Base-by-base conservation (phyloP, 2,797 vertebrate genomes). In the Ibycter americanus region DNA sequence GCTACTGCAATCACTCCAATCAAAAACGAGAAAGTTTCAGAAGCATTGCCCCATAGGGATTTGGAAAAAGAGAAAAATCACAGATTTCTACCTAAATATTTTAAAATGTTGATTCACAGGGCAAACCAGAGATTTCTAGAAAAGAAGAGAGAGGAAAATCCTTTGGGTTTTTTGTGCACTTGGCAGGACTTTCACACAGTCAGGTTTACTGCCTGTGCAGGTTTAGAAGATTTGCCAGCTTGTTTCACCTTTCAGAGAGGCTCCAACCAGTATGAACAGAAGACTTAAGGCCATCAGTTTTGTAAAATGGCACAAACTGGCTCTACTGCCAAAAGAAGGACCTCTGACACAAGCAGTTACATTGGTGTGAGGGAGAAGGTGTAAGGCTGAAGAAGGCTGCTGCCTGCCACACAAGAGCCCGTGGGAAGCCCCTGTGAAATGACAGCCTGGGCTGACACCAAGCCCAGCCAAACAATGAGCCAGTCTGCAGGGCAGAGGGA, bases 1-100 rank as follows among this genome's bases (percentile, higher is more conserved):
- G 59, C 66, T 91, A 40, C 56, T 72, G 68, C 22, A 83, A 84
- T 89, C 83, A 84, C 70, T 91, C 36, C 38, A 81, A n/a, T 66
- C 10, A 82, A 88, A 95, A 94, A 56, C 12, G 7, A 78, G 25
- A 42, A 83, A 17, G 20, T 55, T 93, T 71, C 58, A 77, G 62
- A 90, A 89, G 55, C 31, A 34, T 59, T 79, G 59, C 4, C 8
- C n/a, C 22, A 14, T 1, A 44, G 32, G 9, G 47, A 84, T 58
- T 29, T 76, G 7, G 12, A 71, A 92, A 78, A 91, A 38, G 19
- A 78, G 15, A 72, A 70, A 74, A 44, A 91, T 12, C 26, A 36
- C 23, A 26, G 25, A 61, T 58, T 67, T 74, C 36, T 83, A 44
- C 5, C 49, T 47, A 76, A 78, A 44, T 70, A 54, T 54, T 96